Percentiles rank a stretch among this genome's conserved stretches.
Conservation (phyloP, 1,140 invertebrate genomes). For the Dreissena rostriformis region DNA sequence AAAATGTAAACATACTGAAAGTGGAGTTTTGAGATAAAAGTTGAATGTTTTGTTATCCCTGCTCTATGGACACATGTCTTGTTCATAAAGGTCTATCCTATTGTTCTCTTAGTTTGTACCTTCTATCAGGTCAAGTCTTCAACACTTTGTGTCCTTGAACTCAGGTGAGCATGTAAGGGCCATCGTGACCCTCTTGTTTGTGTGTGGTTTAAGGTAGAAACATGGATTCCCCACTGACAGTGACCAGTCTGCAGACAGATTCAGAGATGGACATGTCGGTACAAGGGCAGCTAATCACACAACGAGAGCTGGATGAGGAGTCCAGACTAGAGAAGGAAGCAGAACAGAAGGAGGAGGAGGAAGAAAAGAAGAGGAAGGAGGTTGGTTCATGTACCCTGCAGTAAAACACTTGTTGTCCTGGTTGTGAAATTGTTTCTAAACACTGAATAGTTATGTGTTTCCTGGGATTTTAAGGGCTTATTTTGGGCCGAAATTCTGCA, state of each 20-base stretch:
- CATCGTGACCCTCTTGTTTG: background rate
- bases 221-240: constrained; percentile 13
- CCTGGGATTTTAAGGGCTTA: background rate
- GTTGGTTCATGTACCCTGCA: background rate
- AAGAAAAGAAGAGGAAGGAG: constrained; percentile 38
- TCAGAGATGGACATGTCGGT: background rate
- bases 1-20: too few species aligned
- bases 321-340: constrained; percentile 42
- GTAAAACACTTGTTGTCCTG: constrained; percentile 10
- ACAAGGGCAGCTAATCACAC: constrained; percentile 32
- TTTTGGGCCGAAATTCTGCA: background rate
- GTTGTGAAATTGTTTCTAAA: background rate
- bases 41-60: background rate
- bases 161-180: background rate
- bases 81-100: background rate
- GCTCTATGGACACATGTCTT: background rate
- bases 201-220: background rate
- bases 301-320: constrained; percentile 51
- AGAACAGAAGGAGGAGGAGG: constrained; percentile 44
- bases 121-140: background rate
- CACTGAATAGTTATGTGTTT: background rate
- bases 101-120: background rate
- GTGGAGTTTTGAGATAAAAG: background rate
- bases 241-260: background rate
- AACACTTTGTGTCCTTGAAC: background rate